Evolutionary conservation across 2,888 invertebrate genomes (phyloP).

Genomic region (Acheta domesticus): DNA sequence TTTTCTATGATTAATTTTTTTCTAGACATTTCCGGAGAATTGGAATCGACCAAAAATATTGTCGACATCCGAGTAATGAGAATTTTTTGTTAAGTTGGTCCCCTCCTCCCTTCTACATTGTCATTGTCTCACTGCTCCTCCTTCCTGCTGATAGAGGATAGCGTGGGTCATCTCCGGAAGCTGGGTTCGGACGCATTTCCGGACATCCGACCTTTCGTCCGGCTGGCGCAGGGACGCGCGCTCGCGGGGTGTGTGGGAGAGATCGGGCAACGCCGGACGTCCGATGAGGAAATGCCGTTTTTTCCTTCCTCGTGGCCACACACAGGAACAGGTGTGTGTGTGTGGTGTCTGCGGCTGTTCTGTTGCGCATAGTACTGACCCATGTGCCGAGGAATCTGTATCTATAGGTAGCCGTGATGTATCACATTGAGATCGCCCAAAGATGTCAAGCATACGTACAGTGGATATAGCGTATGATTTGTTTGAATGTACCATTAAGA

Average conservation of each 20-base stretch:
- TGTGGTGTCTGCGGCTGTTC: background rate
- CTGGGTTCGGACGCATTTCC: too few relatives aligned
- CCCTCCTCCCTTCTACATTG: background rate
- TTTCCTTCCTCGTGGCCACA: background rate
- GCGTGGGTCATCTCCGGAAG: background rate
- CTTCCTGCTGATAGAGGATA: background rate
- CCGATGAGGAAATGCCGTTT: background rate
- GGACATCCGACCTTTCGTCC: background rate
- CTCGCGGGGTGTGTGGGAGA: background rate
- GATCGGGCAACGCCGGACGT: background rate
- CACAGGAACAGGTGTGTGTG: background rate
- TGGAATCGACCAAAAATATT: too few relatives aligned
- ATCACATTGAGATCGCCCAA: too few relatives aligned
- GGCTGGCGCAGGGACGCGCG: background rate
- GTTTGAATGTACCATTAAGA: background rate
- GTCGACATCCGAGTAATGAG: too few relatives aligned
- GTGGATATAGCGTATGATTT: background rate
- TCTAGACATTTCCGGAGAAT: too few relatives aligned
- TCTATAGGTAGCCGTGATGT: too few relatives aligned
- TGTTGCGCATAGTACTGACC: background rate
- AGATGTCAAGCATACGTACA: too few relatives aligned
- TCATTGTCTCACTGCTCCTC: background rate
- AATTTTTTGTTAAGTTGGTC: background rate
- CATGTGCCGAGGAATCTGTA: too few relatives aligned
- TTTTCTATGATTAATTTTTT: too few relatives aligned